Conservation (phyloP, 1,140 invertebrate genomes). For the Anoplolepis gracilipes region DNA sequence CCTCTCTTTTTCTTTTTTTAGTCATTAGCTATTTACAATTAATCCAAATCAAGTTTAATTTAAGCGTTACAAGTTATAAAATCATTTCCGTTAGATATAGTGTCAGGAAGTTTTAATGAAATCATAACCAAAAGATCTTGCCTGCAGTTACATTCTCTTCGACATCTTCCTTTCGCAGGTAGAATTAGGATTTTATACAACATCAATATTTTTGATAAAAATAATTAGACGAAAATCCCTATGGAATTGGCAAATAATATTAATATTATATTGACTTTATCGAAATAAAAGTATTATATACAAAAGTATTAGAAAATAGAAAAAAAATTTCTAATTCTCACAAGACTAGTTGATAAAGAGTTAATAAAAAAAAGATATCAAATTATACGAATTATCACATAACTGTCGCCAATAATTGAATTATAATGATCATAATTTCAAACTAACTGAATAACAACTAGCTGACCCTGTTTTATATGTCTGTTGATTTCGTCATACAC, state of each 20-base stretch:
- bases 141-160: constrained; percentile 25
- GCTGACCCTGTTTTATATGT: background rate
- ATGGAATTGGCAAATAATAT: background rate
- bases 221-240: background rate
- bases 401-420: background rate
- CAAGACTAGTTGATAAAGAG: background rate
- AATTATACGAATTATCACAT: background rate
- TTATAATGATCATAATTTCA: constrained; percentile 8
- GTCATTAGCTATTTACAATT: too few relatives aligned
- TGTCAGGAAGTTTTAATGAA: constrained; percentile 54
- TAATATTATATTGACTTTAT: background rate
- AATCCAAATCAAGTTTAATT: background rate
- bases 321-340: background rate
- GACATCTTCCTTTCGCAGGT: constrained; percentile 15
- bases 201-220: constrained; percentile 8
- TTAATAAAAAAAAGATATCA: background rate
- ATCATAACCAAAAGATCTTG: constrained; percentile 44
- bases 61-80: background rate
- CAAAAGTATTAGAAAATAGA: background rate
- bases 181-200: constrained; percentile 23
- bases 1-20: background rate
- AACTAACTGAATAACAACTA: background rate
- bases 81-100: constrained; percentile 17
- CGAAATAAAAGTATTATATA: background rate
- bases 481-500: constrained; percentile 9